Evolutionary conservation across 2,797 vertebrate genomes (phyloP).

Genomic region (Microctenopoma stevenorrisi): DNA sequence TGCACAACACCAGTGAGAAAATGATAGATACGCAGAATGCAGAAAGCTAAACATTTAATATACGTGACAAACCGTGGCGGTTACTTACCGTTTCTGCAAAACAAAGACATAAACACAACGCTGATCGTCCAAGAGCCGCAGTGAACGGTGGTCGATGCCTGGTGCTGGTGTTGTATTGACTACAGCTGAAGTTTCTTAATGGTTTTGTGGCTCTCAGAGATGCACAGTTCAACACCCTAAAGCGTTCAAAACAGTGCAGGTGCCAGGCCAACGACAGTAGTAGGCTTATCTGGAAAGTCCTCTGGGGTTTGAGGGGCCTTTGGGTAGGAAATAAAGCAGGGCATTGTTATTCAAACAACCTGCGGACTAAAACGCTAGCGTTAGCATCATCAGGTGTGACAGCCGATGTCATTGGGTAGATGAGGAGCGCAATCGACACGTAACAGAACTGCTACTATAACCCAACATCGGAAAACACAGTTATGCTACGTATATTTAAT

Average conservation of each 20-base stretch:
- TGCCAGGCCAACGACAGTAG: constrained; percentile 37
- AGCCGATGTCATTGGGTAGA: neutral
- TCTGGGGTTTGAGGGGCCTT: constrained; percentile 55
- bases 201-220: constrained; percentile 40
- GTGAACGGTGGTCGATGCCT: constrained; percentile 86
- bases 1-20: constrained; percentile 1
- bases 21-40: accelerated
- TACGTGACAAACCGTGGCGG: accelerated
- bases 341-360: constrained; percentile 46
- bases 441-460: no score
- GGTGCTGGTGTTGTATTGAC: constrained; percentile 67
- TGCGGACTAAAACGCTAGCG: constrained; percentile 16
- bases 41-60: accelerated
- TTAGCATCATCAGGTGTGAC: constrained; percentile 38
- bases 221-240: constrained; percentile 53
- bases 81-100: constrained; percentile 96
- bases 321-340: neutral
- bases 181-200: constrained; percentile 54
- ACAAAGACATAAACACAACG: constrained; percentile 99
- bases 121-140: constrained; percentile 94
- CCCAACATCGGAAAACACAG: neutral
- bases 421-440: neutral
- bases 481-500: neutral
- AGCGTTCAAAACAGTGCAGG: constrained; percentile 59
- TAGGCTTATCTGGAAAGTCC: constrained; percentile 59